Percentiles rank a stretch among this genome's conserved stretches.
Evolutionary conservation across 2,888 invertebrate genomes (phyloP).

Genomic region (Clitarchus hookeri): DNA sequence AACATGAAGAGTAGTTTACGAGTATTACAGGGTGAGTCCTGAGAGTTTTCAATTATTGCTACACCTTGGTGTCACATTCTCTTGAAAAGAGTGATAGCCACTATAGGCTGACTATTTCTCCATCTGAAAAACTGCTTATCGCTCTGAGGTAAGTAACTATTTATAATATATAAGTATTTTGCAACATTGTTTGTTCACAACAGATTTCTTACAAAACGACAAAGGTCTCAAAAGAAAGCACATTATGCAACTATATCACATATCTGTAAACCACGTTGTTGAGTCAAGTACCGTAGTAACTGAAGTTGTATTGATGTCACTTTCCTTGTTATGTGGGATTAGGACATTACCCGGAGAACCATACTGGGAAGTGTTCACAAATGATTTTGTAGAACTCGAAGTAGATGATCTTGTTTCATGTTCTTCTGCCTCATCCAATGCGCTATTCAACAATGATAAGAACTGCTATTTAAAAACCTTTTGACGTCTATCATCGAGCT

Average conservation of each 20-base stretch:
- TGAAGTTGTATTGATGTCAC: no score
- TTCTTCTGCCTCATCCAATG: not conserved
- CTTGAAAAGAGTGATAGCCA: not conserved
- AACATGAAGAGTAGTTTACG: constrained; percentile 1
- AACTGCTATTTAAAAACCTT: not conserved
- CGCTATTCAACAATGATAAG: not conserved
- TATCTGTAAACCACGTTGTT: no score
- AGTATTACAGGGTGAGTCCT: not conserved
- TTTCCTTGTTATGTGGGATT: no score
- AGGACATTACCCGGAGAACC: no score
- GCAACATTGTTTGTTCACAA: no score
- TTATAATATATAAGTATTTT: not conserved
- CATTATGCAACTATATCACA: no score
- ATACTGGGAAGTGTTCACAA: no score
- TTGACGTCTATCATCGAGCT: not conserved
- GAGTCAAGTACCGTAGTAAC: no score
- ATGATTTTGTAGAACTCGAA: not conserved
- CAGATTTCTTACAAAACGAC: no score
- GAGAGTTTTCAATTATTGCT: not conserved
- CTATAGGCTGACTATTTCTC: not conserved
- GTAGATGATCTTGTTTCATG: not conserved
- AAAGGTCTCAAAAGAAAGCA: not conserved
- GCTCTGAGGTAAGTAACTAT: not conserved
- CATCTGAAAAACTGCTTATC: not conserved
- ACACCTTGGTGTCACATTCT: not conserved